Conservation (phyloP, 1,140 invertebrate genomes). For the Lucilia cuprina region DNA sequence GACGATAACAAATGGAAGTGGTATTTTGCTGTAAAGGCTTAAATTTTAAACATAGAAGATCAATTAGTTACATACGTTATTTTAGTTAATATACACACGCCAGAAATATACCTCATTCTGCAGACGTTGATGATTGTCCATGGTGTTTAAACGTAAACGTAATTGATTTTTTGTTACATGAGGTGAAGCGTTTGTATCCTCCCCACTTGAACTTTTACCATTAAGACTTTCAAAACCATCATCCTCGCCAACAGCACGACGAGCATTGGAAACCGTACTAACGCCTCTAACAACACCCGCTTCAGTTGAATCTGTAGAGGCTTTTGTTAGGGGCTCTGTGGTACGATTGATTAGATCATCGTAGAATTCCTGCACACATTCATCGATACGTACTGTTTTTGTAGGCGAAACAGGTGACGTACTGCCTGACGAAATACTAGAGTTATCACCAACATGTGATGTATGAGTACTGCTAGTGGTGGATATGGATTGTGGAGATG, state of each 20-base stretch:
- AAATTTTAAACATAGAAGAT: background rate
- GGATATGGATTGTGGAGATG: constrained; percentile 39
- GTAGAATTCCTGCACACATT: constrained; percentile 40
- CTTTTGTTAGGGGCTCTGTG: background rate
- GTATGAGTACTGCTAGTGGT: constrained; percentile 39
- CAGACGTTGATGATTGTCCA: background rate
- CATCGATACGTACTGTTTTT: constrained; percentile 41
- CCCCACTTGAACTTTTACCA: constrained; percentile 79
- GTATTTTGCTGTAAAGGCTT: background rate
- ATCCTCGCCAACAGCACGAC: constrained; percentile 66
- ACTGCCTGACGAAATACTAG: constrained; percentile 12
- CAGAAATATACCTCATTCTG: background rate
- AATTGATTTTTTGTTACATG: constrained; percentile 43
- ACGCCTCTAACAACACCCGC: background rate
- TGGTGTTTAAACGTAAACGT: constrained; percentile 50
- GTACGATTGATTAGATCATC: constrained; percentile 37
- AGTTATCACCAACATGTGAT: constrained; percentile 23
- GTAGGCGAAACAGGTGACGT: constrained; percentile 14
- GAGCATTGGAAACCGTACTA: background rate
- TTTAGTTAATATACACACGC: too few species aligned
- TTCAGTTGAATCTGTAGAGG: background rate
- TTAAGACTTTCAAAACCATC: constrained; percentile 88
- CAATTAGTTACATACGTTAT: too few species aligned
- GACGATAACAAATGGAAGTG: background rate
- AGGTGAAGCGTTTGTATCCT: constrained; percentile 63